Conservation (phyloP, 1,140 invertebrate genomes). For the Sesamia nonagrioides region DNA sequence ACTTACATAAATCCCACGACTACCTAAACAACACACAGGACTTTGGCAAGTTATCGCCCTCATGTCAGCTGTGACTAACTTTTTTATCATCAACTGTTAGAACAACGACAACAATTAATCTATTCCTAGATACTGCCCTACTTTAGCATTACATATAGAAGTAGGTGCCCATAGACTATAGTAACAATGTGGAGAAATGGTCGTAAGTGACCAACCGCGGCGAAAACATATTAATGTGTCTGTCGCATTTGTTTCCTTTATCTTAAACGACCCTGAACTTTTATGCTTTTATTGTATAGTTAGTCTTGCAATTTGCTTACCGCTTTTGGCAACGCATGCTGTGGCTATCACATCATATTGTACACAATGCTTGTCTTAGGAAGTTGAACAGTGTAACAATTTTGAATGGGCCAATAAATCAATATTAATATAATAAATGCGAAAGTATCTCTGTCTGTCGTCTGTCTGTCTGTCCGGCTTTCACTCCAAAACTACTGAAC, state of each 20-base stretch:
- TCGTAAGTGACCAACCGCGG: background rate
- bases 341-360: too few species aligned
- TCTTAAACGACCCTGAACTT: background rate
- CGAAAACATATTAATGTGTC: background rate
- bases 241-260: background rate
- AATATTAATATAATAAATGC: too few species aligned
- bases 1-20: background rate
- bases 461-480: too few species aligned
- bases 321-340: too few species aligned
- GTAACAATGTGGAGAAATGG: background rate
- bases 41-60: slow-evolving; percentile 3
- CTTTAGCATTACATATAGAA: too few species aligned
- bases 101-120: slow-evolving; percentile 9
- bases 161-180: background rate
- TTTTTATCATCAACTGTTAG: slow-evolving; percentile 2
- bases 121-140: slow-evolving; percentile 22
- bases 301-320: too few species aligned
- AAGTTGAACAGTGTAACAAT: too few species aligned
- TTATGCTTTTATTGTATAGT: background rate
- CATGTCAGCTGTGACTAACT: slow-evolving; percentile 2
- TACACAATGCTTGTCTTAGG: too few species aligned
- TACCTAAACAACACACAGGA: background rate
- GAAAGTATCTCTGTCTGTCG: too few species aligned
- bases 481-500: too few species aligned
- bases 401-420: too few species aligned